A percentile compares a stretch with the other conserved stretches of the same genome.
Evolutionary conservation across 2,113 vertebrate genomes (phyloP).

Genomic region (Trichomycterus rosablanca): DNA sequence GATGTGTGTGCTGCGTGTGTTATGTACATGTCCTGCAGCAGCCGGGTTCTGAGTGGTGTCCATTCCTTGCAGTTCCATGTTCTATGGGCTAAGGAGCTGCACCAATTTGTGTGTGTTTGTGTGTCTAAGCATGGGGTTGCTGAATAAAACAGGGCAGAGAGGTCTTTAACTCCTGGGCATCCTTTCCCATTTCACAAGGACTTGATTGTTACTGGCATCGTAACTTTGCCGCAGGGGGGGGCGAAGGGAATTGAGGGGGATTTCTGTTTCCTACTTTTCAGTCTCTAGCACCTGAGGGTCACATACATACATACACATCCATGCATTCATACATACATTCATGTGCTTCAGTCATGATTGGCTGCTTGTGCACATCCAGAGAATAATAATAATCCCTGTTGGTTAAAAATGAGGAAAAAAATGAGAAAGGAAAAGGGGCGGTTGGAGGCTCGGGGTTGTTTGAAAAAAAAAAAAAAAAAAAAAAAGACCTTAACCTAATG

Average conservation of each 20-base stretch:
- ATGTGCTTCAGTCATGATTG: constrained; percentile 24
- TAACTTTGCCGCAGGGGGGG: constrained; percentile 48
- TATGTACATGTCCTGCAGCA: constrained; percentile 35
- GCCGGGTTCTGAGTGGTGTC: constrained; percentile 17
- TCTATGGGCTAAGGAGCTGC: constrained; percentile 1
- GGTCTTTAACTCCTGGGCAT: constrained; percentile 65
- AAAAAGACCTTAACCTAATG: constrained; percentile 66
- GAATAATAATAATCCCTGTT: constrained; percentile 48
- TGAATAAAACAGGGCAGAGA: constrained; percentile 62
- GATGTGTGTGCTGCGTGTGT: background rate
- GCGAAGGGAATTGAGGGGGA: constrained; percentile 39
- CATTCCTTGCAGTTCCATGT: background rate
- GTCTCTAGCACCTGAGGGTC: constrained; percentile 57
- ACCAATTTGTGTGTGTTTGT: constrained; percentile 18
- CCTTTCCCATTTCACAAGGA: constrained; percentile 64
- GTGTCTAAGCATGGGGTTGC: constrained; percentile 31
- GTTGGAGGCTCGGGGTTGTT: constrained; percentile 28
- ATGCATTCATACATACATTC: background rate
- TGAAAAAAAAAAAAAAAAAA: constrained; percentile 37
- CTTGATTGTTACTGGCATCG: constrained; percentile 55
- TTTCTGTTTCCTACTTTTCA: constrained; percentile 30
- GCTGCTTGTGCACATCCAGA: constrained; percentile 43
- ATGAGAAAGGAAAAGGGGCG: constrained; percentile 13
- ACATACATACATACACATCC: constrained; percentile 38
- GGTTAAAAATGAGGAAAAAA: constrained; percentile 46